Evolutionary conservation across 2,113 vertebrate species (phyloP), one percentile per base, ranked within the genome.

Genomic region (Dasyprocta punctata): DNA sequence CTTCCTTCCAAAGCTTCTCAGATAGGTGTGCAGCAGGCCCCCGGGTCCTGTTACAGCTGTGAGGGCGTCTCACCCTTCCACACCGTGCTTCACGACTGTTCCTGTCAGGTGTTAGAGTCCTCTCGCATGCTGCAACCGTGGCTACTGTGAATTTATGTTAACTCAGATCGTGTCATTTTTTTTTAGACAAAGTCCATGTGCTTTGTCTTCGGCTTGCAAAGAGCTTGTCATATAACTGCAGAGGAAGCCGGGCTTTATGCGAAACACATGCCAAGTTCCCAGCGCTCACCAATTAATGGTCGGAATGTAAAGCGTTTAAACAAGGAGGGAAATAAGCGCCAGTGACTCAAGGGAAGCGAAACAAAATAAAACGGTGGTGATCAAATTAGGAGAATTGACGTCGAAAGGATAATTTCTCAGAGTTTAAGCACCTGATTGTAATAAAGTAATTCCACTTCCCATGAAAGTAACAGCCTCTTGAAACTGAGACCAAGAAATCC

Each of bases 41-140:
- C 96, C 52, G 89, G 69, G 93, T 94, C 58, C 86, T 33, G 22
- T 88, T 86, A 65, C 47, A 33, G 4, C 67, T n/a, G 63, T 77
- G 94, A 94, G 87, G 75, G 36, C 75, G 61, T 96, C 98, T 98
- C 60, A 97, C 89, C 86, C 60, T 69, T 80, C 52, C 41, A 33
- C 30, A 7, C 44, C 69, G 95, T 88, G 92, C 93, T 89, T 78
- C 33, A 44, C 38, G 86, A 93, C 73, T 5, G 61, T 65, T 92
- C 92, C 98, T 98, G 98, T 94, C 98, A 99, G 98, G 97, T 82
- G 84, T 75, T 80, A 96, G 56, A 41, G 87, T 24, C 2, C 1
- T 97, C 73, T 65, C 98, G 97, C 98, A 98, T 97, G 98, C 89
- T 97, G 98, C 97, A 98, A 98, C 96, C 98, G 97, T 98, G 97